phyloP scores from a whole-genome alignment of 2,888 invertebrate genomes.

The Ashinkailepas kermadecensis region DNA sequence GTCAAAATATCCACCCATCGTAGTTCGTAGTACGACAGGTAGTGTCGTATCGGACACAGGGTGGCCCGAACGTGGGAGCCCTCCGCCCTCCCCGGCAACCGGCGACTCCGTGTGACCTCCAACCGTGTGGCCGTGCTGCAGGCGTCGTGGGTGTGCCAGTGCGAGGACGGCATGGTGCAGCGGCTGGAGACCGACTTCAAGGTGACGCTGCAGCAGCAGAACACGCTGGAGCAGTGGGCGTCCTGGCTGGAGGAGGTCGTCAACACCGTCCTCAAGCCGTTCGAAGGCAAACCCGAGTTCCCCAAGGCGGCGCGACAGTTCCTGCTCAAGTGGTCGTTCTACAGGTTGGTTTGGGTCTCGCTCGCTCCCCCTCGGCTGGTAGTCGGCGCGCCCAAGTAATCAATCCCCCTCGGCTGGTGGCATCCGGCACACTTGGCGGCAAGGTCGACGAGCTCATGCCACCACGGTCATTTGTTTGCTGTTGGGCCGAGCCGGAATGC shows the following conservation, averaged over 20 bases:
- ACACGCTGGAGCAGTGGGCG: constrained; percentile 94
- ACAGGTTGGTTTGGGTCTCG: constrained; percentile 53
- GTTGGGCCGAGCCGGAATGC: too few relatives aligned
- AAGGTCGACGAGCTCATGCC: too few relatives aligned
- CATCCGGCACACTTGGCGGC: too few relatives aligned
- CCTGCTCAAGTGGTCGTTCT: constrained; percentile 97
- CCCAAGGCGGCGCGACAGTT: constrained; percentile 82
- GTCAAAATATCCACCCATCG: too few relatives aligned
- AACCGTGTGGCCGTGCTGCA: constrained; percentile 42
- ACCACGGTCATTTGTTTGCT: too few relatives aligned
- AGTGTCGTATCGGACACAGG: too few relatives aligned
- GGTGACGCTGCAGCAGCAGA: constrained; percentile 72
- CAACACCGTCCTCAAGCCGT: constrained; percentile 76
- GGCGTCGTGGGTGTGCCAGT: constrained; percentile 97
- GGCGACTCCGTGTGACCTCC: too few relatives aligned
- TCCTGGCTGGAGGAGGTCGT: constrained; percentile 94
- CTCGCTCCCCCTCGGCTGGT: neutral
- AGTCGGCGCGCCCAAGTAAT: too few relatives aligned
- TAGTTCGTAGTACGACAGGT: too few relatives aligned
- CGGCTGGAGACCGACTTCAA: constrained; percentile 85
- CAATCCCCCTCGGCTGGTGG: too few relatives aligned
- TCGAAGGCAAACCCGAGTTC: constrained; percentile 65
- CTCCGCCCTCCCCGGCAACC: too few relatives aligned
- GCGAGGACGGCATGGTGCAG: constrained; percentile 74
- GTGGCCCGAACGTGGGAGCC: too few relatives aligned